Evolutionary conservation across 2,113 vertebrate species (phyloP).

Genomic region (Elaphurus davidianus): DNA sequence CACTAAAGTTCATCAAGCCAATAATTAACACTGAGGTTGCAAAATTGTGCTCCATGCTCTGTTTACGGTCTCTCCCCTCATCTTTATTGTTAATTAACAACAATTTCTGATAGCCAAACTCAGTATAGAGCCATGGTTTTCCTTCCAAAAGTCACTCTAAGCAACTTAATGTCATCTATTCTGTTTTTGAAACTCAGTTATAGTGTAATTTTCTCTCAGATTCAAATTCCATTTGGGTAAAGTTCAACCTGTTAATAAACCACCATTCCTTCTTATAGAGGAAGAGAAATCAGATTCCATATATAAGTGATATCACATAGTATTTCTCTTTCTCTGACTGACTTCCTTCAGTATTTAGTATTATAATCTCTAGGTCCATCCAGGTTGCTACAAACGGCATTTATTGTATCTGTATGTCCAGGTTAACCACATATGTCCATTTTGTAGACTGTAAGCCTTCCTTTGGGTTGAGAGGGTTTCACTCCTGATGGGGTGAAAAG

Average conservation of each 20-base stretch:
- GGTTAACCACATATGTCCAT: not conserved
- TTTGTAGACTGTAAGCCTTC: not conserved
- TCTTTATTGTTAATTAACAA: not conserved
- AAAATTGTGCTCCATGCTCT: not conserved
- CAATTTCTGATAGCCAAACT: not conserved
- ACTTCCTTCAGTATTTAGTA: not conserved
- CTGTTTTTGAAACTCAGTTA: not conserved
- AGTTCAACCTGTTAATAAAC: not conserved
- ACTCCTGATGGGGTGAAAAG: not conserved
- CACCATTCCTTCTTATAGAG: not conserved
- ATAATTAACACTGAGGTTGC: not conserved
- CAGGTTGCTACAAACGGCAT: not conserved
- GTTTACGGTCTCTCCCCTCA: fast-evolving
- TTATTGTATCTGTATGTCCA: not conserved
- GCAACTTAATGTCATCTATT: not conserved
- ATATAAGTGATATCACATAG: not conserved
- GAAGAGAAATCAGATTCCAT: not conserved
- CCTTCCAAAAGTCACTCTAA: not conserved
- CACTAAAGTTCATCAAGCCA: not conserved
- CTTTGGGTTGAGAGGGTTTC: not conserved
- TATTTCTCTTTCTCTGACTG: not conserved
- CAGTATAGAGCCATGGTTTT: not conserved
- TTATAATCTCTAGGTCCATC: not conserved
- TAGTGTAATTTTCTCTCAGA: not conserved
- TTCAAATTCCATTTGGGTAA: not conserved